Evolutionary conservation across 2,113 vertebrate species (phyloP).

Genomic region (Felis chaus): DNA sequence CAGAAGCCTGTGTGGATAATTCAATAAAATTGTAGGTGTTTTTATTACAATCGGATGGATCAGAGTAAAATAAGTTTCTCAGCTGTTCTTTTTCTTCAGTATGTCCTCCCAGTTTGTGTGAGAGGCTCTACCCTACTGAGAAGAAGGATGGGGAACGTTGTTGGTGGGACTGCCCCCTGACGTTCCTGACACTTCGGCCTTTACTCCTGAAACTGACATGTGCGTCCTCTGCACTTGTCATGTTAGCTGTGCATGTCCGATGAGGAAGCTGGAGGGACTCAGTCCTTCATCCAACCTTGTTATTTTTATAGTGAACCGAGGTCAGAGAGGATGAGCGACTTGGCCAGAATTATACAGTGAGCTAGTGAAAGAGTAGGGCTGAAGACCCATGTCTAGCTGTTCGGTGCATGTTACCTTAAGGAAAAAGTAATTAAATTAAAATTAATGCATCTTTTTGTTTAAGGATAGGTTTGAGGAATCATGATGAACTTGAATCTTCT

Average conservation of each 20-base stretch:
- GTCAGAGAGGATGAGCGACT: not conserved
- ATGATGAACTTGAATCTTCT: slow-evolving; percentile 59
- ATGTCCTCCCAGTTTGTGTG: not conserved
- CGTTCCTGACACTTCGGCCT: not conserved
- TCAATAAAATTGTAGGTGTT: slow-evolving; percentile 73
- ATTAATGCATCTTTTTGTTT: slow-evolving; percentile 60
- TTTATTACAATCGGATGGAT: slow-evolving; percentile 35
- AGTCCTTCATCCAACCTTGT: not conserved
- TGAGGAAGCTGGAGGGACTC: not conserved
- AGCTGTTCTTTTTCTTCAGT: not conserved
- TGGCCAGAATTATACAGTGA: slow-evolving; percentile 14
- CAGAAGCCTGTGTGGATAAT: slow-evolving; percentile 60
- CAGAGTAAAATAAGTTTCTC: not conserved
- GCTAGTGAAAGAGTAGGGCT: not conserved
- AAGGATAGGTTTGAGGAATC: slow-evolving; percentile 74
- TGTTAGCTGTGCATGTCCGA: not conserved
- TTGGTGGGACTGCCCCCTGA: not conserved
- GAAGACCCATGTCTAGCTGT: not conserved
- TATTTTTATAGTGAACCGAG: slow-evolving; percentile 31
- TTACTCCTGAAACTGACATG: slow-evolving; percentile 1
- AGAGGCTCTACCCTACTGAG: not conserved
- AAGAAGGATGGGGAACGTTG: not conserved
- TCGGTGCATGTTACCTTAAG: not conserved
- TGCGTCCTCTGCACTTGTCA: not conserved
- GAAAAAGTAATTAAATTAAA: slow-evolving; percentile 8